A percentile compares a stretch with the other conserved stretches of the same genome.
These are phyloP conservation scores for Aporophyla nigra DNA, from an alignment of 2,888 invertebrate genomes.

Conservation along the genomic window DNA sequence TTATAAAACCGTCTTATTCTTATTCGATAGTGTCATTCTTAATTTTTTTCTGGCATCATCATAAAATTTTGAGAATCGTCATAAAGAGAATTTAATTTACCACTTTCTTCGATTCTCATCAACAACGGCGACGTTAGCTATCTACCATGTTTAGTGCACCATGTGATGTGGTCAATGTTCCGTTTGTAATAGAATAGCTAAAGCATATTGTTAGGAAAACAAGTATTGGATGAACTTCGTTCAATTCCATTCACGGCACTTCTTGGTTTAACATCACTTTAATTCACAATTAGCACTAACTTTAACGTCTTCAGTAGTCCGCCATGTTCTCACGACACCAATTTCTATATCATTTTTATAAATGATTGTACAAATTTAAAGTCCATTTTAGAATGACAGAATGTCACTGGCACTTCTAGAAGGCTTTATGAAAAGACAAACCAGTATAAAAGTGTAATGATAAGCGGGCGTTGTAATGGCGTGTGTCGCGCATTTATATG, in stretches of 20 bases:
- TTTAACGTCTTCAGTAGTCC: background rate
- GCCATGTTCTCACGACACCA: background rate
- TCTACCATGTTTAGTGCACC: background rate
- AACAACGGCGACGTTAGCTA: background rate
- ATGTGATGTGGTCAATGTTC: background rate
- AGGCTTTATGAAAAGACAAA: background rate
- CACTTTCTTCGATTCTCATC: background rate
- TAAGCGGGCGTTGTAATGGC: slow-evolving; percentile 11
- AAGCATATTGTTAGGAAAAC: background rate
- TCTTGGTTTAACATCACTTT: slow-evolving; percentile 13
- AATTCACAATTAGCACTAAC: slow-evolving; percentile 18
- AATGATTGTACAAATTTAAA: background rate
- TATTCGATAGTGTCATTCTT: background rate
- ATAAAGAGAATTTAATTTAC: background rate
- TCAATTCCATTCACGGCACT: slow-evolving; percentile 1
- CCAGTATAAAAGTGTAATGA: background rate
- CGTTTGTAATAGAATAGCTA: background rate
- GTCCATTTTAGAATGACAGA: background rate
- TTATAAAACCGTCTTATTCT: background rate
- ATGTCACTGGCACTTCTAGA: background rate
- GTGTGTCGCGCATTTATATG: slow-evolving; percentile 21
- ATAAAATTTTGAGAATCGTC: background rate
- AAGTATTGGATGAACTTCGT: background rate
- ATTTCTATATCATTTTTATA: background rate
- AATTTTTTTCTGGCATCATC: background rate